Evolutionary conservation across 2,797 vertebrate species (phyloP), one percentile per base, ranked within the genome.

Genomic region (Smutsia gigantea): DNA sequence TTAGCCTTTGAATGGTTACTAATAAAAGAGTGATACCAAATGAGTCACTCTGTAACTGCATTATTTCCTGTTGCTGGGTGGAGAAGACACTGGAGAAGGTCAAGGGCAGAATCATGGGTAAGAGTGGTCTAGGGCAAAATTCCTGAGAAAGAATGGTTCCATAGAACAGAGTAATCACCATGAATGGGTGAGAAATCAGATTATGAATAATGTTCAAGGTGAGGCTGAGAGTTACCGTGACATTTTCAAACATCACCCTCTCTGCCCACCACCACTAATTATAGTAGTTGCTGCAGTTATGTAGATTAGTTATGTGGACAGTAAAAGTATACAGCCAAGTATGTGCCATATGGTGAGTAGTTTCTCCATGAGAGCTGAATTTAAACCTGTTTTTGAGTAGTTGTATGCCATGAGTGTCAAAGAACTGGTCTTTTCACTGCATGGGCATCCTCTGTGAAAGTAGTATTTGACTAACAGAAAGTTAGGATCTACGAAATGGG

Each of bases 221-320:
- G 2, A 72, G 25, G 0, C 1, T 7, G 3, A 37, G 14, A 57
- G 5, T 84, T 15, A 29, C 1, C 68, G 3, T 29, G 37, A 61
- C 23, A 55, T 55, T 74, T 83, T 84, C 7, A 49, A 14, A 3
- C 10, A 5, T 0, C 6, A 7, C 19, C 13, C 29, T 46, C 42
- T 10, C 42, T 8, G 10, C 9, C 42, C 8, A 46, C 42, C 42
- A 46, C 42, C 42, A 46, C 42, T 9, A 74, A 46, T 17, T 59
- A n/a, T 3, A 64, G 8, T 7, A 68, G 15, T 6, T 51, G 4
- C 7, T 55, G 21, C 0, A 23, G 3, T 29, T n/a, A 13, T 34
- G 9, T 11, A 55, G 1, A n/a, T 83, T n/a, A 55, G 37, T 8
- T 66, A 4, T n/a, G 9, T 49, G 42, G 25, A 18, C 31, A 79